phyloP scores from a whole-genome alignment of 2,888 invertebrate species.

The Liposcelis brunnea region DNA sequence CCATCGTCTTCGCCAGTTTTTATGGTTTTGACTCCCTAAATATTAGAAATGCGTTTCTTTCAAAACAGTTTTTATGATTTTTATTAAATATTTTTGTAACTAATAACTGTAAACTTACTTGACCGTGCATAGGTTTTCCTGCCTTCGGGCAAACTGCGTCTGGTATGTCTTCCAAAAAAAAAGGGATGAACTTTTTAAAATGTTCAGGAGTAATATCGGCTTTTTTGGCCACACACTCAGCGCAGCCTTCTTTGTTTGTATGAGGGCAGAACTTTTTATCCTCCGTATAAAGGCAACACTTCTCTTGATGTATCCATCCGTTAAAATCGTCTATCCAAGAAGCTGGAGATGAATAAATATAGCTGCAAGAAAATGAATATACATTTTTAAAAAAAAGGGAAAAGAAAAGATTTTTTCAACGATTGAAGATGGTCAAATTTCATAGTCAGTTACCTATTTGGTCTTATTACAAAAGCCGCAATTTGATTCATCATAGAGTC shows the following conservation, averaged over 20 bases:
- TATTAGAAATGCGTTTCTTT: no score
- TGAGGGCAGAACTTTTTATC: conserved; percentile 47
- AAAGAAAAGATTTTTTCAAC: conserved; percentile 2
- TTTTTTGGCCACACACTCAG: conserved; percentile 33
- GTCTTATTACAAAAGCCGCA: conserved; percentile 25
- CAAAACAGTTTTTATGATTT: not conserved
- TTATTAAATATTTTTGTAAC: not conserved
- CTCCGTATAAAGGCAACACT: conserved; percentile 47
- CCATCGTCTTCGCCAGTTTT: conserved; percentile 10
- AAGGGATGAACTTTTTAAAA: conserved; percentile 59
- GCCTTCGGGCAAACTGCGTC: conserved; percentile 55
- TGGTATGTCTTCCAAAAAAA: conserved; percentile 72
- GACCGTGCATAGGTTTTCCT: conserved; percentile 69
- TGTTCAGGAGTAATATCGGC: conserved; percentile 32
- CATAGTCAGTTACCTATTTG: conserved; percentile 23
- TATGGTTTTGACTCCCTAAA: conserved; percentile 21
- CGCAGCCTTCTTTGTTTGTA: conserved; percentile 26
- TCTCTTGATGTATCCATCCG: conserved; percentile 53
- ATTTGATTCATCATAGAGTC: conserved; percentile 65
- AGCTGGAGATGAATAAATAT: conserved; percentile 70
- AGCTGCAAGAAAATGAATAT: conserved; percentile 31
- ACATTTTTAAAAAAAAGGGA: not conserved
- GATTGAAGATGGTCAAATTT: conserved; percentile 8
- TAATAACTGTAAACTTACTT: conserved; percentile 24
- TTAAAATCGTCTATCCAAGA: conserved; percentile 96